phyloP scores from a whole-genome alignment of 1,140 invertebrate species.

The Meloidogyne chitwoodi region DNA sequence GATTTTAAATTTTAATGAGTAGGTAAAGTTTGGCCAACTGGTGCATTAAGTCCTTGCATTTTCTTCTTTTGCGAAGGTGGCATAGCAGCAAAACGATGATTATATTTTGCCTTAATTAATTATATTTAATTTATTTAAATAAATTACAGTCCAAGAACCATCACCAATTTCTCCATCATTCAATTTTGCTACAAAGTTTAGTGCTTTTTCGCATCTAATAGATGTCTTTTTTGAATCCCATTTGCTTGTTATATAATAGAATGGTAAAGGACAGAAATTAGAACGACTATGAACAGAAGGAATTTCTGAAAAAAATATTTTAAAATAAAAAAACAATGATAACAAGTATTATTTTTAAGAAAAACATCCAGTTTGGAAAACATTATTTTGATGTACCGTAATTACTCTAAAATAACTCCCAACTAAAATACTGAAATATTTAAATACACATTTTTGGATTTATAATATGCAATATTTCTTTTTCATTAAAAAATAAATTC shows the following conservation, averaged over 20 bases:
- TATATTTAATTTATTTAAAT: too few species aligned
- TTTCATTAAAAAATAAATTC: too few species aligned
- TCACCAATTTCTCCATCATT: not conserved
- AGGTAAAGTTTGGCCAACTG: not conserved
- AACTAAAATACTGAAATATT: too few species aligned
- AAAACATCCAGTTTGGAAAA: too few species aligned
- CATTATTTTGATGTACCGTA: too few species aligned
- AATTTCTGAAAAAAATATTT: not conserved
- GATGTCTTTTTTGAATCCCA: not conserved
- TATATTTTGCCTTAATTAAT: not conserved
- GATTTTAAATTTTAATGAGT: not conserved
- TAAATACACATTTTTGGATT: too few species aligned
- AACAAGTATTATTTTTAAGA: too few species aligned
- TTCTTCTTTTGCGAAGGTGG: not conserved
- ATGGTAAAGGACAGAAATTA: not conserved
- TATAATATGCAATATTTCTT: too few species aligned
- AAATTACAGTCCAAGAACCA: not conserved
- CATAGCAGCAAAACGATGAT: not conserved
- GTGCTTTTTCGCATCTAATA: not conserved
- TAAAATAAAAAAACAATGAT: not conserved
- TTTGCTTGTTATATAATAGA: not conserved
- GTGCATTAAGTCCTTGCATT: not conserved
- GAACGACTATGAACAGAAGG: not conserved
- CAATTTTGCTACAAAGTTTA: not conserved
- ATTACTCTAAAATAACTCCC: too few species aligned